Conservation (phyloP, 2,113 vertebrate species). For the Engraulis encrasicolus region DNA sequence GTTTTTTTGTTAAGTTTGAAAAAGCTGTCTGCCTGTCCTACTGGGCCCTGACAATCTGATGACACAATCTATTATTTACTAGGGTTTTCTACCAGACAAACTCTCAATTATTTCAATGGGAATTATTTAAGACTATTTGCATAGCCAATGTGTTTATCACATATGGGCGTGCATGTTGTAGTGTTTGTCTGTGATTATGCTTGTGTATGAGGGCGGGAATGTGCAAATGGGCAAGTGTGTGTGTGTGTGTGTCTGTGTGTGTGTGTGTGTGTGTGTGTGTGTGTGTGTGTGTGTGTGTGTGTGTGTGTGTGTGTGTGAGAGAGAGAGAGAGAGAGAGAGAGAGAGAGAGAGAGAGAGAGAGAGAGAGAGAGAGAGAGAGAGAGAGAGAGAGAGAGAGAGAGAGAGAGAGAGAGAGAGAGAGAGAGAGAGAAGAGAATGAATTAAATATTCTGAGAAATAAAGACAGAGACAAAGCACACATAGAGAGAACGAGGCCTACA, state of each 20-base stretch:
- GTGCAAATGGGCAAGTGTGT: not conserved
- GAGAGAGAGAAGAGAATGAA: no score
- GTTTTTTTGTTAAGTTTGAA: constrained; percentile 42
- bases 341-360: not conserved
- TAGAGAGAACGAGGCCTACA: no score
- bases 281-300: constrained; percentile 4
- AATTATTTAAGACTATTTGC: constrained; percentile 67
- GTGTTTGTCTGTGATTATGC: not conserved
- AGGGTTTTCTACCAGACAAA: constrained; percentile 57
- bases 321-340: not conserved
- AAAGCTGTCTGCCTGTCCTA: constrained; percentile 55
- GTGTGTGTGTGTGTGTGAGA: not conserved
- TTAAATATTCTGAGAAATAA: no score
- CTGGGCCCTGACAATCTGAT: constrained; percentile 57
- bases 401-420: no score
- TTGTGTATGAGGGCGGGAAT: not conserved
- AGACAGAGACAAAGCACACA: no score
- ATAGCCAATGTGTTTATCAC: constrained; percentile 55
- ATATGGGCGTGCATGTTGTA: not conserved
- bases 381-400: not conserved
- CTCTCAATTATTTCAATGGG: constrained; percentile 73
- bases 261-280: no score
- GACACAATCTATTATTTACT: constrained; percentile 75
- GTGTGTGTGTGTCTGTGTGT: no score
- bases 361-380: not conserved